Evolutionary conservation across 2,797 vertebrate genomes (phyloP).

Genomic region (Notolabrus celidotus): DNA sequence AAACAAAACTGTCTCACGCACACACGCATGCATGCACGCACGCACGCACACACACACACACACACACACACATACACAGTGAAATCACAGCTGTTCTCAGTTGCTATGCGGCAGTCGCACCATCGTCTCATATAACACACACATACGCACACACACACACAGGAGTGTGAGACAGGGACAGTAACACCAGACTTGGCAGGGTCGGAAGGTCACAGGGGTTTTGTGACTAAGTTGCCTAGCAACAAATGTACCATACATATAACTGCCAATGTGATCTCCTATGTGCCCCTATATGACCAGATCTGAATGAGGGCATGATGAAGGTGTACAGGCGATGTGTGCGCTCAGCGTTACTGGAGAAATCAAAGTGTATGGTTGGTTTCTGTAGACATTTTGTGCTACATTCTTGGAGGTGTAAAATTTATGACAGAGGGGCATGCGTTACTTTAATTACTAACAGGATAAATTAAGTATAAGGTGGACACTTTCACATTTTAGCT

Average conservation of each 20-base stretch:
- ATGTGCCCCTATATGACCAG: constrained; percentile 20
- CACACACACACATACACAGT: constrained; percentile 22
- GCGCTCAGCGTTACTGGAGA: constrained; percentile 30
- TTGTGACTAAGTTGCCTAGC: constrained; percentile 77
- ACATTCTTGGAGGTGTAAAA: no score
- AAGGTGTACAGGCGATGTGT: constrained; percentile 49
- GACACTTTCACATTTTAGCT: not conserved
- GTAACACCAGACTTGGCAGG: constrained; percentile 72
- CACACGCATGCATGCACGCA: not conserved
- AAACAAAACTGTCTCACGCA: constrained; percentile 14
- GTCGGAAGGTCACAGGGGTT: constrained; percentile 78
- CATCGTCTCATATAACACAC: constrained; percentile 74
- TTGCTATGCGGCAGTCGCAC: constrained; percentile 75
- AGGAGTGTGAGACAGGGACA: constrained; percentile 59
- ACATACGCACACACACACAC: constrained; percentile 27
- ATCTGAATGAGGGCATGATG: constrained; percentile 43
- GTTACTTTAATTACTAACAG: no score
- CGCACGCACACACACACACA: constrained; percentile 1
- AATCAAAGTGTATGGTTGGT: constrained; percentile 14
- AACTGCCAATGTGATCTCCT: constrained; percentile 26
- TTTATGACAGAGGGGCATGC: no score
- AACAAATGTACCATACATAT: constrained; percentile 56
- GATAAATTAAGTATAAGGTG: not conserved
- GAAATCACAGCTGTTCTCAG: constrained; percentile 79
- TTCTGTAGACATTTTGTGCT: not conserved